These are phyloP conservation scores for Bombus affinis DNA, from an alignment of 1,140 invertebrate species.

Conservation along the genomic window DNA sequence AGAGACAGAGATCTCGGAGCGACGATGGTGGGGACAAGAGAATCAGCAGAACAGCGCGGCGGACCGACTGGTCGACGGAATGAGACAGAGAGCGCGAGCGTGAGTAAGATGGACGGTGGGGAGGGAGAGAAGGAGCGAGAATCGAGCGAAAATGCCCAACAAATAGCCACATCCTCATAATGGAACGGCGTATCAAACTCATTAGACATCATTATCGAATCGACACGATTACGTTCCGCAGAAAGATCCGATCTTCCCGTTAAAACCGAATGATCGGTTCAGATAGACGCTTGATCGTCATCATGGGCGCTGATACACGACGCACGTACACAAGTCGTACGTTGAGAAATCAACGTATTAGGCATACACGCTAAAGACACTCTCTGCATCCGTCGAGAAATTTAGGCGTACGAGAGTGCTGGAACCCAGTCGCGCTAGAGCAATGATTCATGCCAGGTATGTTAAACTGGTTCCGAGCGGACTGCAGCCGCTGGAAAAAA, in stretches of 20 bases:
- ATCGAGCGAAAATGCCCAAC: slow-evolving; percentile 70
- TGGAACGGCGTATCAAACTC: slow-evolving; percentile 77
- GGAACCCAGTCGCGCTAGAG: slow-evolving; percentile 51
- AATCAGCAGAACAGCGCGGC: slow-evolving; percentile 9
- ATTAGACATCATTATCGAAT: slow-evolving; percentile 74
- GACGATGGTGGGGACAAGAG: slow-evolving; percentile 24
- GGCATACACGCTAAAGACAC: neutral
- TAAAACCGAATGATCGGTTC: slow-evolving; percentile 34
- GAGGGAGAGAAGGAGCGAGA: slow-evolving; percentile 60
- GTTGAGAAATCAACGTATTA: neutral
- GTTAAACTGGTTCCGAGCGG: slow-evolving; percentile 70
- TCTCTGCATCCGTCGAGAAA: slow-evolving; percentile 13
- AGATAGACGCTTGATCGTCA: slow-evolving; percentile 8
- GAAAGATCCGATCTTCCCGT: slow-evolving; percentile 52
- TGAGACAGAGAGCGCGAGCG: neutral
- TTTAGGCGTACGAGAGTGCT: slow-evolving; percentile 33
- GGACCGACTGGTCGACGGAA: slow-evolving; percentile 15
- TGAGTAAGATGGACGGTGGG: slow-evolving; percentile 27
- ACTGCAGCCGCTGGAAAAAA: slow-evolving; percentile 38
- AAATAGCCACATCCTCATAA: slow-evolving; percentile 80
- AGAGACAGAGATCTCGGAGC: slow-evolving; percentile 16
- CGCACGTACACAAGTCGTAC: neutral
- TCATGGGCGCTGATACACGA: neutral
- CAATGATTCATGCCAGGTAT: slow-evolving; percentile 72
- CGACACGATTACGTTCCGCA: slow-evolving; percentile 63